Conservation (phyloP, 92 coral and sea anemone species). For the Heliopora coerulea region DNA sequence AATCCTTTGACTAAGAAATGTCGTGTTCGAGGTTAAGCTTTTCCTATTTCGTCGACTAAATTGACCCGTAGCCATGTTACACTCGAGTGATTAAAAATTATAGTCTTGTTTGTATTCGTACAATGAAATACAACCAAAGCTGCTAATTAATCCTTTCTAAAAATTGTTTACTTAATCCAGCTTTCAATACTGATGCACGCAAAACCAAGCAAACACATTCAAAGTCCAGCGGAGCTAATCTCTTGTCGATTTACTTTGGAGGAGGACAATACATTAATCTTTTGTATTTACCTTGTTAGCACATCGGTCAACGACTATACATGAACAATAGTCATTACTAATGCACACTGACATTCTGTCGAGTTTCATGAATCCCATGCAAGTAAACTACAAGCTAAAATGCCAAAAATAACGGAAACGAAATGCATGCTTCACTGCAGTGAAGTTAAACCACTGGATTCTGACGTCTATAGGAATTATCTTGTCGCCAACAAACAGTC, state of each 20-base stretch:
- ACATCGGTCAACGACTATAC: conserved; percentile 18
- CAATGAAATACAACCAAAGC: background rate
- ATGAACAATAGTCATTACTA: conserved; percentile 6
- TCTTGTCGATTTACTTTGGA: conserved; percentile 16
- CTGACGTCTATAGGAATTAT: no score
- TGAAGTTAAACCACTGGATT: background rate
- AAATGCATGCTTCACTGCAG: background rate
- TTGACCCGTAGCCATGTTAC: conserved; percentile 12
- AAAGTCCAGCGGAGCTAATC: conserved; percentile 33
- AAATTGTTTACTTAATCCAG: conserved; percentile 22
- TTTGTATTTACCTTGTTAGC: conserved; percentile 27
- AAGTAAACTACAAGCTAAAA: background rate
- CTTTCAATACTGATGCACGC: conserved; percentile 9
- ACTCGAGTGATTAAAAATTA: background rate
- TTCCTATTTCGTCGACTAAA: background rate
- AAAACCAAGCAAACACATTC: conserved; percentile 4
- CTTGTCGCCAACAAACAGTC: no score
- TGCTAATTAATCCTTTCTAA: conserved; percentile 17
- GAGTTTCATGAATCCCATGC: background rate
- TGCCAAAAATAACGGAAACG: background rate
- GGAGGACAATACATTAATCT: conserved; percentile 36
- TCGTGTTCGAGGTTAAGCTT: background rate
- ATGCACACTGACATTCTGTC: background rate
- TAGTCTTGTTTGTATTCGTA: background rate
- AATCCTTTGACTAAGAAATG: conserved; percentile 37